Percentiles rank a stretch among this genome's conserved stretches.
Evolutionary conservation across 2,888 invertebrate genomes (phyloP).

Genomic region (Dicyrtoma fusca): DNA sequence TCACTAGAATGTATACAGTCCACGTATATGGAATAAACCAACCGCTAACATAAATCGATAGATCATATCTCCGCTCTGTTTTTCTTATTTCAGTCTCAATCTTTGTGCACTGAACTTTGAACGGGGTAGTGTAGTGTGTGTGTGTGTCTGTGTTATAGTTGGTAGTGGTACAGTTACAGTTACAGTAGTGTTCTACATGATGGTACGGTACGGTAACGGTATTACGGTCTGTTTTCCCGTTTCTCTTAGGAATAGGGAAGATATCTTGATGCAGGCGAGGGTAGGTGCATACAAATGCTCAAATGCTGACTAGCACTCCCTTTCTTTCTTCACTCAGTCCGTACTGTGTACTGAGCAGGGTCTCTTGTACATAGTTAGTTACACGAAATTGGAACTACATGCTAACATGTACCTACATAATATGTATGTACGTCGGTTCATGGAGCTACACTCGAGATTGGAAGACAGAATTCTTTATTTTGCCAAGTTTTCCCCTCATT

Average conservation of each 20-base stretch:
- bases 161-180: no score
- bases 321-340: no score
- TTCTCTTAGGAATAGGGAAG: constrained; percentile 6
- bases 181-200: no score
- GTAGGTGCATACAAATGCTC: no score
- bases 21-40: not conserved
- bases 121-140: not conserved
- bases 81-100: constrained; percentile 19
- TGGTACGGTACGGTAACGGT: not conserved
- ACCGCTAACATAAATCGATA: constrained; percentile 22
- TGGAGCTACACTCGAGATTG: no score
- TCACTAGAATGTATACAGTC: no score
- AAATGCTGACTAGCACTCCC: no score
- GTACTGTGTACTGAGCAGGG: no score
- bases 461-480: constrained; percentile 20
- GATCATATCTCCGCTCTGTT: constrained; percentile 22
- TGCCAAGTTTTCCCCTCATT: constrained; percentile 23
- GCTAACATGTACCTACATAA: no score
- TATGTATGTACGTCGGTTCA: no score
- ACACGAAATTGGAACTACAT: constrained; percentile 4
- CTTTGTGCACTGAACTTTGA: constrained; percentile 6
- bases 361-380: not conserved
- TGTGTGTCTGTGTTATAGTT: not conserved
- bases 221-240: constrained; percentile 9
- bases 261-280: no score